These are phyloP conservation scores for Elephas maximus DNA, from an alignment of 2,113 vertebrate species.

Conservation along the genomic window DNA sequence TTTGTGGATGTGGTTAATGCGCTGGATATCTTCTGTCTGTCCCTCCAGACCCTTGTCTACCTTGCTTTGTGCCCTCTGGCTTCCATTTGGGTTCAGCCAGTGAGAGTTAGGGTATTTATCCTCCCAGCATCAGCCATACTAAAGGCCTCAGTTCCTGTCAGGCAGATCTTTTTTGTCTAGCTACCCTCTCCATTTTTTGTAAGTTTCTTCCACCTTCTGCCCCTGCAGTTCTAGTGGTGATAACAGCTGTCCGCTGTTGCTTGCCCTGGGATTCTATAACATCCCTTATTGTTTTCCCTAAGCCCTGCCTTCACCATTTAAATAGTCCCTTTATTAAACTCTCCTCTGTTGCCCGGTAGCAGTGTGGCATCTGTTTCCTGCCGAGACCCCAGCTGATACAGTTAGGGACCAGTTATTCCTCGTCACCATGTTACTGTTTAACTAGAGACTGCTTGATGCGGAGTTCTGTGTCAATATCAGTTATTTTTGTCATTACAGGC, in stretches of 20 bases:
- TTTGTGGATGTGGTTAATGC: background rate
- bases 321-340: background rate
- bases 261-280: background rate
- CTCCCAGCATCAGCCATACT: background rate
- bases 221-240: too few relatives aligned
- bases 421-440: background rate
- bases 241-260: background rate
- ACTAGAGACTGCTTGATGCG: too few relatives aligned
- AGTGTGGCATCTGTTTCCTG: background rate
- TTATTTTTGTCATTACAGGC: constrained; percentile 88
- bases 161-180: background rate
- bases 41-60: background rate
- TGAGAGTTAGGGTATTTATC: background rate
- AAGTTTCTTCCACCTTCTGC: background rate
- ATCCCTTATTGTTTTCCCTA: background rate
- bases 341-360: background rate
- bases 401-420: background rate
- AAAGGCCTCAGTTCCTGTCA: background rate
- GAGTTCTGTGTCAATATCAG: background rate
- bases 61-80: background rate
- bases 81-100: background rate
- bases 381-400: background rate
- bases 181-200: background rate
- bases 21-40: background rate
- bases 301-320: background rate